Base-by-base conservation (phyloP, 2,797 vertebrate species). In the Bradypodion pumilum region DNA sequence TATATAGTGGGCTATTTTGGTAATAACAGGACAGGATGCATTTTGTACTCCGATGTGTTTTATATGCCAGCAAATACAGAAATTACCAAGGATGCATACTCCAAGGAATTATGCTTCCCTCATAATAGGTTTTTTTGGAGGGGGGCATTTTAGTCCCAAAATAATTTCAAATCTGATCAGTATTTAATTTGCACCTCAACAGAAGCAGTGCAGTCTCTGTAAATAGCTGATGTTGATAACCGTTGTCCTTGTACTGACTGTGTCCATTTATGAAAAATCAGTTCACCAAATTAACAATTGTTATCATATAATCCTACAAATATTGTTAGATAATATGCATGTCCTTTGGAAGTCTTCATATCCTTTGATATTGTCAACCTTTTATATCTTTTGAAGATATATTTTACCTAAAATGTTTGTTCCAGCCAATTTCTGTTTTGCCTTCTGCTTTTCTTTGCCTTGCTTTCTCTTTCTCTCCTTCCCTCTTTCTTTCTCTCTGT, bases 181-280 rank as follows among this genome's bases (percentile, higher is more conserved):
- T 63, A 37, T 19, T 40, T 25, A 8, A n/a, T 68, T 74, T 74
- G 32, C 8, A 29, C 9, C 5, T 70, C 62, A 40, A 15, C n/a
- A n/a, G 16, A 62, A 69, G 60, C 79, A 2, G 2, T 32, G 46
- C 59, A 65, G 21, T 27, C 29, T 81, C 27, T 2, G 15, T 59
- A 70, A 74, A 59, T 12, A n/a, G 32, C 27, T 52, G 60, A 86
- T 73, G 32, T 29, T 7, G 42, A 1, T 80, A 62, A 80, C 6
- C 65, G 83, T 83, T 78, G 77, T 37, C 25, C 74, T 9, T 27
- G 0, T 70, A 81, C 94, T 96, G 96, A 94, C 87, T 96, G 95
- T 96, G 94, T 96, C 96, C 91, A 91, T 96, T 96, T 96, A 95
- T 96, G 94, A 95, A 91, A 96, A 89, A 92, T 91, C 79, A 74